phyloP scores from a whole-genome alignment of 2,797 vertebrate species.

The Chaunax sp. region DNA sequence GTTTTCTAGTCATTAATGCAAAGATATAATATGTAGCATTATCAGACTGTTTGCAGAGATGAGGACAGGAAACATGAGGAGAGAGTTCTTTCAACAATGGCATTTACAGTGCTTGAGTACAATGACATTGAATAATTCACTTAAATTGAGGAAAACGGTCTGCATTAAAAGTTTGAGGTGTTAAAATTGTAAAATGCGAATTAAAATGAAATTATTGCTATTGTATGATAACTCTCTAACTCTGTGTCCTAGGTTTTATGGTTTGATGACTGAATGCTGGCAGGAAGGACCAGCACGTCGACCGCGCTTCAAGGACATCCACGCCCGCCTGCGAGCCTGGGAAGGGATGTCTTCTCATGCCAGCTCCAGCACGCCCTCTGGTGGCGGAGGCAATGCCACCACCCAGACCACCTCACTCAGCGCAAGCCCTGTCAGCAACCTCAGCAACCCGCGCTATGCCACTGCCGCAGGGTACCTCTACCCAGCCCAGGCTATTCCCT shows the following conservation, averaged over 20 bases:
- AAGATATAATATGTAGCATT: too few species aligned
- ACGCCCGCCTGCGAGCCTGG: conserved; percentile 92
- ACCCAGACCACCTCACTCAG: conserved; percentile 99
- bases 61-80: neutral
- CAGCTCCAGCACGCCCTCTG: conserved; percentile 96
- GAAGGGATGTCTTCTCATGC: conserved; percentile 96
- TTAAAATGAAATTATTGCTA: neutral
- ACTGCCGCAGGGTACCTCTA: conserved; percentile 89
- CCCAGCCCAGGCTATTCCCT: conserved; percentile 85
- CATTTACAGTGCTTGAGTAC: too few species aligned
- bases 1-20: too few species aligned
- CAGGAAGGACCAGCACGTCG: conserved; percentile 93
- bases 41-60: neutral
- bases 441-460: conserved; percentile 94
- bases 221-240: neutral
- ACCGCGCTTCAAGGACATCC: conserved; percentile 96
- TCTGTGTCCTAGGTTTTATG: conserved; percentile 85
- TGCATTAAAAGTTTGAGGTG: too few species aligned
- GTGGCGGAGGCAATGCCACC: conserved; percentile 96
- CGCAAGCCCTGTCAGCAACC: conserved; percentile 96
- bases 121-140: too few species aligned
- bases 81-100: too few species aligned
- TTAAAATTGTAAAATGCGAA: too few species aligned
- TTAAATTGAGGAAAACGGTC: too few species aligned
- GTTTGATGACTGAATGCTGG: conserved; percentile 98